phyloP scores from a whole-genome alignment of 2,888 invertebrate genomes.

The Oasisia sp. region DNA sequence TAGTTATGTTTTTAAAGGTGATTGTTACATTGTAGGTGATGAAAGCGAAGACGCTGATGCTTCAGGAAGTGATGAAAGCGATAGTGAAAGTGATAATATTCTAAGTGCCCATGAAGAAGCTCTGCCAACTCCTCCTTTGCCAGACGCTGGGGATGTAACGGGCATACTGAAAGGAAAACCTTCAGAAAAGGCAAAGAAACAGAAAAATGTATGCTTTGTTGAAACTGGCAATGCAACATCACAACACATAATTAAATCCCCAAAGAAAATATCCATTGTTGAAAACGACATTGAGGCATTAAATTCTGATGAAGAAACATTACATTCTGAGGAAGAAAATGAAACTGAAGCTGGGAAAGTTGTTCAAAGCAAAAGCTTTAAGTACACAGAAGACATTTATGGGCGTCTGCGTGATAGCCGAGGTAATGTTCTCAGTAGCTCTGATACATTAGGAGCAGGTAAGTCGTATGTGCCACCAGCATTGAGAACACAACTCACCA shows the following conservation, averaged over 20 bases:
- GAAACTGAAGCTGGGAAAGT: conserved; percentile 37
- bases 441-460: conserved; percentile 30
- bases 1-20: neutral
- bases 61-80: conserved; percentile 17
- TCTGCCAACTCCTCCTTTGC: neutral
- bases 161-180: conserved; percentile 3
- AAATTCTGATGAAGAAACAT: neutral
- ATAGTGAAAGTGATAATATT: conserved; percentile 32
- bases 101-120: conserved; percentile 32
- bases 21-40: conserved; percentile 21
- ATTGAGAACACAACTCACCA: conserved; percentile 72
- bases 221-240: neutral
- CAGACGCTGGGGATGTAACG: neutral
- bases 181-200: neutral
- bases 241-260: neutral
- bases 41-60: conserved; percentile 24
- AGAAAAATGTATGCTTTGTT: conserved; percentile 22
- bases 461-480: conserved; percentile 87
- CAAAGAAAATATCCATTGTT: neutral
- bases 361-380: neutral
- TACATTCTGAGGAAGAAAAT: neutral
- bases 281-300: neutral
- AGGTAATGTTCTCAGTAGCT: conserved; percentile 76
- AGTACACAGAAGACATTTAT: conserved; percentile 85
- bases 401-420: conserved; percentile 84